Evolutionary conservation across 2,113 vertebrate species (phyloP), one percentile per base, ranked within the genome.

Genomic region (Perognathus longimembris): DNA sequence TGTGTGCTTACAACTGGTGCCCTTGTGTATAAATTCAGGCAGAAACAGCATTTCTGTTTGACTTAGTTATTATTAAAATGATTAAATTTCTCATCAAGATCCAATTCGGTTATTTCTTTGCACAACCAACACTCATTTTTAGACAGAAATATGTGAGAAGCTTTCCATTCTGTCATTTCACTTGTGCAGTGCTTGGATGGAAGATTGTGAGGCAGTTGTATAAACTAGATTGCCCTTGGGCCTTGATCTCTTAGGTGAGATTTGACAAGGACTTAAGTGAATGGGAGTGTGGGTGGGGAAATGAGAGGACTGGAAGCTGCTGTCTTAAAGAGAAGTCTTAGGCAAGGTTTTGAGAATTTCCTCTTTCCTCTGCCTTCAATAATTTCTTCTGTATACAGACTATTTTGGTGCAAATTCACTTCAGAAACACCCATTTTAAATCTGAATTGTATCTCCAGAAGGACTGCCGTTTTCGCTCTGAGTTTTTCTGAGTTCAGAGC

Each of bases 361-460:
- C 21, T 73, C 30, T 26, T 78, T 45, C 42, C 84, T 79, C 40
- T 40, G 75, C 30, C 38, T 88, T 1, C 40, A 1, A 18, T 64
- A 22, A 34, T 50, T 88, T 78, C 7, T 71, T 11, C 11, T 24
- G 7, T 34, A 7, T 26, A 78, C 61, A 9, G 40, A 89, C 45
- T 8, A 40, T 22, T 76, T 81, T 59, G 78, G 64, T 7, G 2
- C 83, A 91, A 91, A 77, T 24, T 17, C 88, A 70, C 93, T 84
- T 88, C 40, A 40, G 92, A 93, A 97, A 97, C 92, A 67, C 89
- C 18, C 0, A 2, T 87, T 95, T 84, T 20, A 80, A 95, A 92
- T 89, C 17, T 73, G 69, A 95, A 34, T 71, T 91, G 8, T 83
- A 17, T 94, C 88, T 96, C 94, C 74, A 64, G 70, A 86, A 57